These are phyloP conservation scores for Ceratotherium simum DNA, from an alignment of 2,113 vertebrate genomes.

Conservation along the genomic window DNA sequence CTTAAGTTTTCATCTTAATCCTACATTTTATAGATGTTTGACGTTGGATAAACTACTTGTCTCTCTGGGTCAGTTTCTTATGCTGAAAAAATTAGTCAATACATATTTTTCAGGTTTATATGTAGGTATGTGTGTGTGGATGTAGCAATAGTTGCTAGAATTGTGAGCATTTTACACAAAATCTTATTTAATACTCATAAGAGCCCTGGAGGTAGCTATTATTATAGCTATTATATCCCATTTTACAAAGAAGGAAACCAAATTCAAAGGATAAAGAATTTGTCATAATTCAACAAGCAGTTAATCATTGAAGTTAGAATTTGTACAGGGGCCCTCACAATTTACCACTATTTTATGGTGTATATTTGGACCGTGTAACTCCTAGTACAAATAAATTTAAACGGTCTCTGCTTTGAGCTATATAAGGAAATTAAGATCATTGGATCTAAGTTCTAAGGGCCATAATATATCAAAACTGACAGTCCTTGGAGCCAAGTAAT, in stretches of 20 bases:
- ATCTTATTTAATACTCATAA: background rate
- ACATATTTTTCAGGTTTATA: background rate
- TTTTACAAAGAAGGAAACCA: slow-evolving; percentile 2
- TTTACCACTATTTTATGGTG: background rate
- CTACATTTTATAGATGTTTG: background rate
- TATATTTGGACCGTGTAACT: background rate
- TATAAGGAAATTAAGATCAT: background rate
- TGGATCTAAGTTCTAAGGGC: background rate
- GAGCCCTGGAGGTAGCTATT: background rate
- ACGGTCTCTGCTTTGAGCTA: background rate
- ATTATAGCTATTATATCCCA: background rate
- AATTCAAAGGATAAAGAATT: background rate
- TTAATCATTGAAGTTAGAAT: background rate
- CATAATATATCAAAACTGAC: background rate
- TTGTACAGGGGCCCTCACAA: background rate
- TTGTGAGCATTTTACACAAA: background rate
- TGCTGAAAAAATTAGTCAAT: background rate
- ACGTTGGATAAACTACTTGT: background rate
- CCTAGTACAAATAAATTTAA: background rate
- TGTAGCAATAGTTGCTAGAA: background rate
- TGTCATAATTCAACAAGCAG: background rate
- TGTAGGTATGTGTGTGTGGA: background rate
- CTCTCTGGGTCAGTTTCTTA: background rate
- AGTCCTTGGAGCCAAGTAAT: background rate
- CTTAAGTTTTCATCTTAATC: background rate